Percentiles rank a stretch among this genome's conserved stretches.
phyloP scores from a whole-genome alignment of 2,797 vertebrate genomes.

The Diceros bicornis region DNA sequence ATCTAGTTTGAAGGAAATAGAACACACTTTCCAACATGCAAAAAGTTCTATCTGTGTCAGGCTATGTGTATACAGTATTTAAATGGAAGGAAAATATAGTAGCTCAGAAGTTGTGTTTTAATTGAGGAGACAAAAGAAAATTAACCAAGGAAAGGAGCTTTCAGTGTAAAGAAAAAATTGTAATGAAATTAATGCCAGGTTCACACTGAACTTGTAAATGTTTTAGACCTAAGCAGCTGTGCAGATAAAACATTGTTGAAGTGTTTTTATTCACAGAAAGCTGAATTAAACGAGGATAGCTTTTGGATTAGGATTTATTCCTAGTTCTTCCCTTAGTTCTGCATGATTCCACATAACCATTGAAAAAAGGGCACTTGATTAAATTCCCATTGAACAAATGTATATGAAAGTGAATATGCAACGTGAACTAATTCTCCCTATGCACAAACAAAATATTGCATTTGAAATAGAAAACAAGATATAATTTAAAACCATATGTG shows the following conservation, averaged over 20 bases:
- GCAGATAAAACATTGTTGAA: conserved; percentile 74
- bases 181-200: conserved; percentile 62
- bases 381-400: conserved; percentile 3
- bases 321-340: conserved; percentile 41
- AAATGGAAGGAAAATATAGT: conserved; percentile 67
- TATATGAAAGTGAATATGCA: neutral
- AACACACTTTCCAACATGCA: conserved; percentile 76
- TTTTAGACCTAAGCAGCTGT: conserved; percentile 70
- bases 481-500: neutral
- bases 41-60: neutral
- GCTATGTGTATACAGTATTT: neutral
- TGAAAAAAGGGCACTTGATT: neutral
- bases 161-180: conserved; percentile 11
- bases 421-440: neutral
- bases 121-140: conserved; percentile 73
- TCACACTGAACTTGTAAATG: conserved; percentile 78
- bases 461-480: conserved; percentile 28
- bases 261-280: conserved; percentile 59
- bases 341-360: accelerated
- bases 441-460: neutral
- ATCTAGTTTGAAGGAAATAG: conserved; percentile 86
- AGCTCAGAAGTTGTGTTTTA: conserved; percentile 80
- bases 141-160: conserved; percentile 76
- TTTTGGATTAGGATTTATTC: neutral
- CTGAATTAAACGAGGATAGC: neutral